Base-by-base conservation (phyloP, 2,797 vertebrate species). In the Thalassophryne amazonica region DNA sequence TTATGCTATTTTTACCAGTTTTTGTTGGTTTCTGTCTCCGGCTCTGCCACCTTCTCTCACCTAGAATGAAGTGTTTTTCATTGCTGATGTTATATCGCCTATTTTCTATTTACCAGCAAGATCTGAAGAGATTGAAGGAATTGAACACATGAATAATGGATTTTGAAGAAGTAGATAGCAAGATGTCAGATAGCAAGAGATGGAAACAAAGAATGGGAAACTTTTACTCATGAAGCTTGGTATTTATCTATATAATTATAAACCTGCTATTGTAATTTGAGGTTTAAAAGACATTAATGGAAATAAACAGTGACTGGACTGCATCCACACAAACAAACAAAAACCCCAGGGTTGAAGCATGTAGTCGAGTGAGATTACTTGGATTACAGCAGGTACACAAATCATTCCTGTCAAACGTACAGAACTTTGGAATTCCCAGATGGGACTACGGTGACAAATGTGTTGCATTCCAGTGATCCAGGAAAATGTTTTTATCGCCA, bases 1-100 rank as follows among this genome's bases (percentile, higher is more conserved):
- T 84, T 80, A 72, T 70, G 69, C 77, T 83, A 81, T 83, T 81
- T 84, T 79, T 76, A 68, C 64, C 67, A 33, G 57, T 60, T 52
- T 45, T 38, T 52, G 38, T 38, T 19, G 29, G 49, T 68, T 41
- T 73, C 66, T 66, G 39, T 61, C 53, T 49, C 54, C 40, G 37
- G 14, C 47, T 48, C 39, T 32, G 6, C 42, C 32, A 38, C 49
- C 41, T 30, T 34, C 17, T 24, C 24, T 17, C 16, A 19, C 31
- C n/a, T 48, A 47, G 42, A 50, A n/a, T n/a, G n/a, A n/a, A n/a
- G 62, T 73, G 73, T 79, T 81, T 80, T 76, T 68, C 78, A 70
- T 61, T 30, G 65, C 73, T 81, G 81, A 84, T 66, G 70, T 86
- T 81, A 83, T 65, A 15, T 55, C 61, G 60, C 54, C 64, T 66